Percentiles rank a stretch among this genome's conserved stretches.
Evolutionary conservation across 2,888 invertebrate genomes (phyloP).

Genomic region (Cremastobaeus sp.): DNA sequence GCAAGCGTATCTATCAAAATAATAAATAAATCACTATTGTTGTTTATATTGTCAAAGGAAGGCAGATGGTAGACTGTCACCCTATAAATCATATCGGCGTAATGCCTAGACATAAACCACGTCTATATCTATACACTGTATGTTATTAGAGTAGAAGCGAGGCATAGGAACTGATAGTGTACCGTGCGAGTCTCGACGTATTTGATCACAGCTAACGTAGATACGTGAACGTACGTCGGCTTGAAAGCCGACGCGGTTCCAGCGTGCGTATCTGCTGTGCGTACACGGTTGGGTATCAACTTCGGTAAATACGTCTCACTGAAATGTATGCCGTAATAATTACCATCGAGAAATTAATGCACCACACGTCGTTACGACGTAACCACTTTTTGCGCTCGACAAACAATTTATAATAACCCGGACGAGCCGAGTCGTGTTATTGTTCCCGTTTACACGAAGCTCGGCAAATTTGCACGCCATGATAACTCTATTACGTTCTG

Average conservation of each 20-base stretch:
- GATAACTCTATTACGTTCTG: conserved; percentile 8
- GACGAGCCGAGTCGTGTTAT: conserved; percentile 1
- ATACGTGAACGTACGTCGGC: conserved; percentile 35
- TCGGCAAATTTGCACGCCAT: conserved; percentile 5
- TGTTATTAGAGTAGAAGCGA: conserved; percentile 70
- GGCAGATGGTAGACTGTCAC: conserved; percentile 54
- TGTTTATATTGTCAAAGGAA: conserved; percentile 52
- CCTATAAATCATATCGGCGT: conserved; percentile 65
- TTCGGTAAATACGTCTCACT: conserved; percentile 41
- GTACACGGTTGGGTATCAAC: conserved; percentile 45
- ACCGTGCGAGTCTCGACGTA: conserved; percentile 64
- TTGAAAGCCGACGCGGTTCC: conserved; percentile 36
- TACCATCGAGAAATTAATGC: conserved; percentile 43
- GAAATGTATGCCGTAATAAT: conserved; percentile 50
- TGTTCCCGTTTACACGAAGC: conserved; percentile 1
- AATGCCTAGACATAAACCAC: conserved; percentile 62
- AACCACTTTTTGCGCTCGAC: conserved; percentile 35
- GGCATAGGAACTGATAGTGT: conserved; percentile 69
- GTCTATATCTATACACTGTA: conserved; percentile 63
- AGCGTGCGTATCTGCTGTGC: conserved; percentile 50
- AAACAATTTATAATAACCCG: conserved; percentile 27
- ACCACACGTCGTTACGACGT: conserved; percentile 34
- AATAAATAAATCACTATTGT: conserved; percentile 58
- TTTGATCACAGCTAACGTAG: conserved; percentile 57
- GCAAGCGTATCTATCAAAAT: conserved; percentile 45